Percentiles rank a stretch among this genome's conserved stretches.
Conservation (phyloP, 64 coral and sea anemone species). For the Acropora yongei region DNA sequence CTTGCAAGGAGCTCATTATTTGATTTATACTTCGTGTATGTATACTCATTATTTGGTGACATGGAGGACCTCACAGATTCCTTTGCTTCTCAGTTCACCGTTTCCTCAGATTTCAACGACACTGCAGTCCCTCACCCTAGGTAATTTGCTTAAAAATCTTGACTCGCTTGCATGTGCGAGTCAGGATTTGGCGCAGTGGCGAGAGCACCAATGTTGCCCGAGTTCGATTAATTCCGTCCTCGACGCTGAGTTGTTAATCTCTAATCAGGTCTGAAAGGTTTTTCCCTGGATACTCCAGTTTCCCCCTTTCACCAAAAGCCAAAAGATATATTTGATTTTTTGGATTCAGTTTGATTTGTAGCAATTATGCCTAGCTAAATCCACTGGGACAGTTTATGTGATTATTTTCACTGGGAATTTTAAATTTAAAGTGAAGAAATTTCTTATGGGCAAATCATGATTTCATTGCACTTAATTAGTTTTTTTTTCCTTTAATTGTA, state of each 20-base stretch:
- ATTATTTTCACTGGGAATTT: no score
- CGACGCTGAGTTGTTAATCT: background rate
- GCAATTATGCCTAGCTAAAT: background rate
- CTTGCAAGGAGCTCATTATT: slow-evolving; percentile 2
- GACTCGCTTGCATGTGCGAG: no score
- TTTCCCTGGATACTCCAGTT: no score
- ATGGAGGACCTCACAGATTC: slow-evolving; percentile 85
- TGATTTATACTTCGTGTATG: background rate
- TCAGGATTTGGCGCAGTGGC: no score
- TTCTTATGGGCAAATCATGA: no score
- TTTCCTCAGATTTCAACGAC: slow-evolving; percentile 88
- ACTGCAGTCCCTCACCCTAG: slow-evolving; percentile 89
- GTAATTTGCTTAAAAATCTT: background rate
- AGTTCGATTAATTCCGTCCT: no score
- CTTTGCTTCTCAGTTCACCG: slow-evolving; percentile 76
- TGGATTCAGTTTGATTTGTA: background rate
- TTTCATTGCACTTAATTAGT: no score
- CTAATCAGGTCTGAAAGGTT: background rate
- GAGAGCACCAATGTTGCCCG: background rate
- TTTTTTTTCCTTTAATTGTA: no score
- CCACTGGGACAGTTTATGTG: no score
- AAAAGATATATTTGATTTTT: background rate
- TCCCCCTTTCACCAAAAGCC: background rate
- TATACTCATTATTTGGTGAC: background rate
- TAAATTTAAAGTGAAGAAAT: no score